Percentiles rank a stretch among this genome's conserved stretches.
Conservation (phyloP, 1,140 invertebrate genomes). For the Bombus pyrosoma region DNA sequence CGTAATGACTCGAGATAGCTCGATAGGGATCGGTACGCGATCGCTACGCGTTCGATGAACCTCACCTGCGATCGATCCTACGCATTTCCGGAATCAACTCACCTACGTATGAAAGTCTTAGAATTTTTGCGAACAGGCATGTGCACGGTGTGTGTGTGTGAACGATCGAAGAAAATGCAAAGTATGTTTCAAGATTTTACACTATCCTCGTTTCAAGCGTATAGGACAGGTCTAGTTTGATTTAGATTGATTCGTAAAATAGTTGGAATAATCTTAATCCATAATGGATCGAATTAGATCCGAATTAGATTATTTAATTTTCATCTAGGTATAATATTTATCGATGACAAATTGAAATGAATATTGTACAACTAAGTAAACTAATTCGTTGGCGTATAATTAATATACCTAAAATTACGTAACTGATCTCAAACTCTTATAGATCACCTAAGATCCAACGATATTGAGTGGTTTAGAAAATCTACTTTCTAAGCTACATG, state of each 20-base stretch:
- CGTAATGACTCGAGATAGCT: constrained; percentile 28
- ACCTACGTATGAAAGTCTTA: constrained; percentile 29
- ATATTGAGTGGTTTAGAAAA: too few species aligned
- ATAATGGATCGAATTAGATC: too few species aligned
- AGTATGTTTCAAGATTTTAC: too few species aligned
- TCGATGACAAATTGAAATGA: too few species aligned
- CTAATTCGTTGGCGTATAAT: neutral
- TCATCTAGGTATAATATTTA: too few species aligned
- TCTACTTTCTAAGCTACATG: neutral
- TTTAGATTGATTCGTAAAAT: too few species aligned
- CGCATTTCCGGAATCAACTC: constrained; percentile 37
- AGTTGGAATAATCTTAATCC: too few species aligned
- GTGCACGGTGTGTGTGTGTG: too few species aligned
- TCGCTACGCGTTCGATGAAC: constrained; percentile 22
- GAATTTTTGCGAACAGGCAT: neutral
- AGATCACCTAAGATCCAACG: neutral
- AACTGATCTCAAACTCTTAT: neutral
- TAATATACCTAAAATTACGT: neutral
- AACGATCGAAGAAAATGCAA: too few species aligned
- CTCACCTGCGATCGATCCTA: constrained; percentile 22
- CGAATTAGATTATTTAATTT: too few species aligned
- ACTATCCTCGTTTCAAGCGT: too few species aligned
- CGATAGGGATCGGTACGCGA: neutral
- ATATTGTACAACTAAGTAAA: neutral
- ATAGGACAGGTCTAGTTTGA: too few species aligned